These are phyloP conservation scores for Cynopterus brachyotis DNA, from an alignment of 2,113 vertebrate species.

Conservation along the genomic window DNA sequence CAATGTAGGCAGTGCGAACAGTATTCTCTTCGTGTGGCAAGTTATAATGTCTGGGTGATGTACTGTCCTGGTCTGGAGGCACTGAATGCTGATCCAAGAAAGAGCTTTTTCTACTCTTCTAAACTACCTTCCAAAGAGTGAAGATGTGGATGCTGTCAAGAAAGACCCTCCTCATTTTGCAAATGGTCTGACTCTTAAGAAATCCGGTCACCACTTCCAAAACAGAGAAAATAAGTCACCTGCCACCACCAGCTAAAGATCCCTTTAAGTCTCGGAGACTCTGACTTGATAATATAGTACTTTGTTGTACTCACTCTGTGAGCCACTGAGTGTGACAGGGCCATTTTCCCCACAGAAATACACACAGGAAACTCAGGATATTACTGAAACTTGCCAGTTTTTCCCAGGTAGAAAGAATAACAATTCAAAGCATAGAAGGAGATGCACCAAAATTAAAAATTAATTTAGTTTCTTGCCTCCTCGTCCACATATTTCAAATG, in stretches of 20 bases:
- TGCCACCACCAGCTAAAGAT: not conserved
- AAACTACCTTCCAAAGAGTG: not conserved
- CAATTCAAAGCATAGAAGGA: not conserved
- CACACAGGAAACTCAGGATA: not conserved
- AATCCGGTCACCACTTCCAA: not conserved
- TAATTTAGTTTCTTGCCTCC: not conserved
- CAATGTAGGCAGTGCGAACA: not conserved
- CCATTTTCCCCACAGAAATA: not conserved
- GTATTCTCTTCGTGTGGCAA: not conserved
- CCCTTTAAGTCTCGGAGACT: not conserved
- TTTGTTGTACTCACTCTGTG: not conserved
- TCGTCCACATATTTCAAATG: not conserved
- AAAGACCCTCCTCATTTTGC: not conserved
- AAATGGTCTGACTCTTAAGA: not conserved
- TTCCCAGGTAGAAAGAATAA: not conserved
- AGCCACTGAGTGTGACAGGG: not conserved
- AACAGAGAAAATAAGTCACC: not conserved
- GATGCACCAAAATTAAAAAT: not conserved
- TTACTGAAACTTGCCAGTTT: not conserved
- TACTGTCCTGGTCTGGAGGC: not conserved
- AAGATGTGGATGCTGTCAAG: not conserved
- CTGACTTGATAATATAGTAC: not conserved
- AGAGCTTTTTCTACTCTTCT: not conserved
- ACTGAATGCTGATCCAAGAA: not conserved
- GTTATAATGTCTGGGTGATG: not conserved